A percentile compares a stretch with the other conserved stretches of the same genome.
Conservation (phyloP, 2,113 vertebrate species). For the Recurvirostra avosetta region DNA sequence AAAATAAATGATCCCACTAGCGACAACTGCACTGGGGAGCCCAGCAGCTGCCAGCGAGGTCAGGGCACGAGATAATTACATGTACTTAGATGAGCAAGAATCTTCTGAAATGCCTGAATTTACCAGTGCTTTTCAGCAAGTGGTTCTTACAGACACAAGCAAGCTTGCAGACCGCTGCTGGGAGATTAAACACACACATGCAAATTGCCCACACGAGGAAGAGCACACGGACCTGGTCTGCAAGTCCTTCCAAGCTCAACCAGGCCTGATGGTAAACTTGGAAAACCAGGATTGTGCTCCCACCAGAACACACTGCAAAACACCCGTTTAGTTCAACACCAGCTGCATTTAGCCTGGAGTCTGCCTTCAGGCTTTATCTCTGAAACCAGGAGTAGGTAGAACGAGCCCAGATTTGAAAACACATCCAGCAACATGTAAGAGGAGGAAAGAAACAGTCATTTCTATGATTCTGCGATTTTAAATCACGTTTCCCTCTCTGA, state of each 20-base stretch:
- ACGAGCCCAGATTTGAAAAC: not conserved
- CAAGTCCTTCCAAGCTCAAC: not conserved
- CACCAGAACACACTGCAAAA: fast-evolving
- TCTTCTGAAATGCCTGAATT: not conserved
- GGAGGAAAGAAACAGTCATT: not conserved
- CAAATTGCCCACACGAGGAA: not conserved
- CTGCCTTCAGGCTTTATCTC: not conserved
- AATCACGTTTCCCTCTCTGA: not conserved
- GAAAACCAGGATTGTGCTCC: not conserved
- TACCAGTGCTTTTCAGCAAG: not conserved
- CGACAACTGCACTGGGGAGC: not conserved
- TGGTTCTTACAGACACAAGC: not conserved
- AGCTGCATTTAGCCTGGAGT: not conserved
- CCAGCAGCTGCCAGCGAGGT: not conserved
- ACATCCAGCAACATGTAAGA: not conserved
- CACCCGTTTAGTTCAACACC: not conserved
- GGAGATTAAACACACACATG: not conserved
- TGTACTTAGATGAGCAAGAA: not conserved
- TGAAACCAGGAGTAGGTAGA: not conserved
- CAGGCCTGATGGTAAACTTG: not conserved
- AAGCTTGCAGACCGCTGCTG: not conserved
- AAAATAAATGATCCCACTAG: not conserved
- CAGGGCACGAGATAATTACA: not conserved
- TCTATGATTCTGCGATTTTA: not conserved
- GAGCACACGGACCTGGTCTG: not conserved